Evolutionary conservation across 2,888 invertebrate genomes (phyloP).

Genomic region (Agrochola litura): DNA sequence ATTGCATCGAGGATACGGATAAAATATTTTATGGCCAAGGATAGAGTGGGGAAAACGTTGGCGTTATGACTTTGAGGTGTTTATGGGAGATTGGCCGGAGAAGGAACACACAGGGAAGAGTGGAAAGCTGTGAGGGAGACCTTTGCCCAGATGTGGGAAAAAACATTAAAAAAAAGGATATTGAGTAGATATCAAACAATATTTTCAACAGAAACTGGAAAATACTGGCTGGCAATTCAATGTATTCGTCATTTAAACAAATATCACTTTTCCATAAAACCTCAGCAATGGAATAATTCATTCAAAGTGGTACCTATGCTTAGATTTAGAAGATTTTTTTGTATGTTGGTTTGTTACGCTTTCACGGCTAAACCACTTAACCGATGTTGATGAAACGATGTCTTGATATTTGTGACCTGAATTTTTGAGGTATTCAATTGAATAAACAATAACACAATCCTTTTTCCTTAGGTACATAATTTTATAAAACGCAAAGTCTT

Average conservation of each 20-base stretch:
- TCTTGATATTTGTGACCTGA: neutral
- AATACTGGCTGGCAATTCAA: neutral
- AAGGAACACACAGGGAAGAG: neutral
- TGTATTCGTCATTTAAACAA: neutral
- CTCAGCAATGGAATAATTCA: neutral
- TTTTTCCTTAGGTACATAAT: neutral
- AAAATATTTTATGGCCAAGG: conserved; percentile 29
- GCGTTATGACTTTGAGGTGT: neutral
- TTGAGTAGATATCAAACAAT: neutral
- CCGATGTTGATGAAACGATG: too few relatives aligned
- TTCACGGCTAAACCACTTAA: too few relatives aligned
- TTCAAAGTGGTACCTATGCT: neutral
- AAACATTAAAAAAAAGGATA: neutral
- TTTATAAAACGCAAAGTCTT: conserved; percentile 11
- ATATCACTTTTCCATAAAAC: neutral
- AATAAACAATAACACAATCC: neutral
- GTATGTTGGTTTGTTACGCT: too few relatives aligned
- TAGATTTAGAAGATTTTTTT: too few relatives aligned
- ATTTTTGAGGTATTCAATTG: neutral
- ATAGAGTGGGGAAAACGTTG: neutral
- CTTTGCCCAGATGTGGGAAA: neutral
- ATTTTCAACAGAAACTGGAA: neutral
- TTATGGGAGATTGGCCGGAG: neutral
- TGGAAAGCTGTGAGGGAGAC: neutral
- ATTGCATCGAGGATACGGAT: conserved; percentile 31